A percentile compares a stretch with the other conserved stretches of the same genome.
phyloP scores from a whole-genome alignment of 1,140 invertebrate species.

The Megathymus violae region DNA sequence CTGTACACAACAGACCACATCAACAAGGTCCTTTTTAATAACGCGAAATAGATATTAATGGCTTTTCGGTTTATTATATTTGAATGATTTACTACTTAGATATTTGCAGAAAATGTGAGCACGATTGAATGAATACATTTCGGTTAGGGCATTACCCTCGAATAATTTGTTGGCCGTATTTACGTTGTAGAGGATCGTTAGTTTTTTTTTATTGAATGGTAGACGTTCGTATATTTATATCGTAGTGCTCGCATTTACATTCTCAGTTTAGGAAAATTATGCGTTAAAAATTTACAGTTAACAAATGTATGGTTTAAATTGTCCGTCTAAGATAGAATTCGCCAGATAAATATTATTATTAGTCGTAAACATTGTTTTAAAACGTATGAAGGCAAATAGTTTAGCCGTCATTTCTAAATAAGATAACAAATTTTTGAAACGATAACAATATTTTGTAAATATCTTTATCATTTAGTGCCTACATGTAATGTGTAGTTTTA shows the following conservation, averaged over 20 bases:
- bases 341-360: no score
- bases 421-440: neutral
- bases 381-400: no score
- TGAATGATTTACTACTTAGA: neutral
- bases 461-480: neutral
- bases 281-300: no score
- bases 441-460: neutral
- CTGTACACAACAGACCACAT: no score
- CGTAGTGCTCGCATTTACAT: no score
- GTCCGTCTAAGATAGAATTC: no score
- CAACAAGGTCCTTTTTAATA: no score
- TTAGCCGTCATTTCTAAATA: neutral
- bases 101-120: neutral
- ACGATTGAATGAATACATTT: neutral
- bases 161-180: neutral
- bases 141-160: neutral
- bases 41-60: no score
- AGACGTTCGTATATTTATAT: neutral
- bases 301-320: no score
- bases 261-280: no score
- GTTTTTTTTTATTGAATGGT: neutral
- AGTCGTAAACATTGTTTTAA: no score
- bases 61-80: no score
- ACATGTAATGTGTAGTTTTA: neutral
- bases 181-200: neutral